phyloP scores from a whole-genome alignment of 1,140 invertebrate genomes.

The Pygmarrhopalites habei region DNA sequence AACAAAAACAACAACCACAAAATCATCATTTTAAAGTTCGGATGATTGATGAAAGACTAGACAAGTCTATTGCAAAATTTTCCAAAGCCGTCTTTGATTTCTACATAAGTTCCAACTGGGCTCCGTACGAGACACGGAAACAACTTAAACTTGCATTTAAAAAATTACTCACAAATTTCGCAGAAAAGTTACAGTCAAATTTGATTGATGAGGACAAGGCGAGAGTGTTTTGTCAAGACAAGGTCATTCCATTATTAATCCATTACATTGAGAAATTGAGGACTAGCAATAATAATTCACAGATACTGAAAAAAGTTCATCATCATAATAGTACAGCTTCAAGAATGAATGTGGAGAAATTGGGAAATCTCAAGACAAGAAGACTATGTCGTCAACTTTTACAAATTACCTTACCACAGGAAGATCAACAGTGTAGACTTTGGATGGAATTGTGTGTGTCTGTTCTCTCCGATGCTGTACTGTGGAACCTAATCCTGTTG shows the following conservation, averaged over 20 bases:
- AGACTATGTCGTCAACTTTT: constrained; percentile 20
- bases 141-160: constrained; percentile 27
- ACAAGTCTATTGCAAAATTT: constrained; percentile 25
- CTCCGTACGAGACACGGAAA: constrained; percentile 30
- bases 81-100: constrained; percentile 27
- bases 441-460: constrained; percentile 34
- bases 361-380: neutral
- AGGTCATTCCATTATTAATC: constrained; percentile 30
- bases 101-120: constrained; percentile 31
- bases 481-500: constrained; percentile 35
- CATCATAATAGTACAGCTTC: neutral
- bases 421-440: constrained; percentile 30
- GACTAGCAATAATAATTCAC: neutral
- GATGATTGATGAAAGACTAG: constrained; percentile 19
- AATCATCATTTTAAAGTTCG: constrained; percentile 7
- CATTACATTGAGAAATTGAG: constrained; percentile 15
- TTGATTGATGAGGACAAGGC: constrained; percentile 8
- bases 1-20: neutral
- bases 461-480: constrained; percentile 33
- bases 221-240: constrained; percentile 11
- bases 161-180: constrained; percentile 24
- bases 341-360: neutral
- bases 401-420: constrained; percentile 2
- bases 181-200: neutral
- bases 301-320: neutral